A percentile compares a stretch with the other conserved stretches of the same genome.
phyloP scores from a whole-genome alignment of 64 coral and sea anemone genomes.

The Trachythela sp. region DNA sequence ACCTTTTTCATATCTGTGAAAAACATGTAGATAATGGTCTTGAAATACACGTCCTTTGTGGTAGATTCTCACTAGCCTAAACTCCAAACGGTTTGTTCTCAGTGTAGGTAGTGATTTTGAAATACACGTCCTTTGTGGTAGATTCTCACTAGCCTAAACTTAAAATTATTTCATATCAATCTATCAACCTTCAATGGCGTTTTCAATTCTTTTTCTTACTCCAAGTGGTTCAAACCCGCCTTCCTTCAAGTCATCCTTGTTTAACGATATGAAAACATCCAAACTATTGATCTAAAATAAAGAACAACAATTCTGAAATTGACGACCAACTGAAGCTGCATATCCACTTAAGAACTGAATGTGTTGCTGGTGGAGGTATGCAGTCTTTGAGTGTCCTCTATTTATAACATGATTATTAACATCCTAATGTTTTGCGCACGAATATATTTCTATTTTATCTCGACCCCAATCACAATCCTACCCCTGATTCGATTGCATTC shows the following conservation, averaged over 20 bases:
- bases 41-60: background rate
- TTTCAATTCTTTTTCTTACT: slow-evolving; percentile 6
- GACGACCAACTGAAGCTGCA: too few relatives aligned
- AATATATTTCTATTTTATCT: too few relatives aligned
- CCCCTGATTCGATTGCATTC: too few relatives aligned
- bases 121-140: background rate
- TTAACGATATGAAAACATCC: background rate
- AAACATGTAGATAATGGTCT: background rate
- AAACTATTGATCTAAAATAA: background rate
- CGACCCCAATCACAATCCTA: too few relatives aligned
- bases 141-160: background rate
- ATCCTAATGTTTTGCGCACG: too few relatives aligned
- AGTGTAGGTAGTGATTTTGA: background rate
- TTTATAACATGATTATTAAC: too few relatives aligned
- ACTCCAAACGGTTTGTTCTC: background rate
- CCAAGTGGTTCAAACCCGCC: background rate
- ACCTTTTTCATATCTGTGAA: background rate
- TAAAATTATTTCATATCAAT: background rate
- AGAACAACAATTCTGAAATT: background rate
- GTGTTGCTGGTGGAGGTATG: too few relatives aligned
- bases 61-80: background rate
- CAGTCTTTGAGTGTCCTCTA: too few relatives aligned
- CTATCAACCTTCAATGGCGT: slow-evolving; percentile 1
- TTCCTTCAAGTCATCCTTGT: background rate
- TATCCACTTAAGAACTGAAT: too few relatives aligned